Base-by-base conservation (phyloP, 2,888 invertebrate species). In the Litoditis marina region DNA sequence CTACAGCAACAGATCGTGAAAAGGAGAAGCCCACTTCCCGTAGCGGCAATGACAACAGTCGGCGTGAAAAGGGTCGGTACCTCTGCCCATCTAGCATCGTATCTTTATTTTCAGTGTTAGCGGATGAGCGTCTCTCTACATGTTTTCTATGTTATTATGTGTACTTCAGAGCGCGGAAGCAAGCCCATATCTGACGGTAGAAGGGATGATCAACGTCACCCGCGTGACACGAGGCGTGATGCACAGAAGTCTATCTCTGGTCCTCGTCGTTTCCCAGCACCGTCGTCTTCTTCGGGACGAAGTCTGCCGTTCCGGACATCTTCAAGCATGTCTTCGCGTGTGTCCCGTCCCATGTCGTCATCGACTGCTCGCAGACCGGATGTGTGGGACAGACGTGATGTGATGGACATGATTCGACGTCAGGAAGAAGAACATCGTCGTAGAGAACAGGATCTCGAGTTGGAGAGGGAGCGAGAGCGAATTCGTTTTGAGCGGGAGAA, bases 351-450 rank as follows among this genome's bases (percentile, higher is more conserved):
- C 2, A 22, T 5, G n/a, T 28, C 44, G 6, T 42, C 28, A 8
- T 30, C 39, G 2, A 6, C 25, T 4, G n/a, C 55, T 28, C 59
- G 39, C n/a, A 39, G 31, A 32, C 19, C 52, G 3, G 49, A 49
- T 2, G 22, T 16, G 4, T 49, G 19, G 2, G 90, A 92, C 78
- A 88, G 90, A 3, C 88, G 92, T 28, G 87, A 89, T 60, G 85
- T 90, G 56, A 89, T 90, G 74, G 91, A 91, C 78, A 88, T 89
- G 75, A 88, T 89, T 47, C 88, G 90, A 30, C 89, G 90, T 74
- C 87, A 90, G 5, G 91, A 91, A 80, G 88, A 90, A 13, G 91
- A 92, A 81, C 87, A 91, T 2, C 87, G 90, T 11, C 91, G 92
- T 83, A 88, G 91, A 4, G 90, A 90, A 82, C 92, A 94, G 85